Evolutionary conservation across 2,797 vertebrate species (phyloP).

Genomic region (Potorous gilbertii): DNA sequence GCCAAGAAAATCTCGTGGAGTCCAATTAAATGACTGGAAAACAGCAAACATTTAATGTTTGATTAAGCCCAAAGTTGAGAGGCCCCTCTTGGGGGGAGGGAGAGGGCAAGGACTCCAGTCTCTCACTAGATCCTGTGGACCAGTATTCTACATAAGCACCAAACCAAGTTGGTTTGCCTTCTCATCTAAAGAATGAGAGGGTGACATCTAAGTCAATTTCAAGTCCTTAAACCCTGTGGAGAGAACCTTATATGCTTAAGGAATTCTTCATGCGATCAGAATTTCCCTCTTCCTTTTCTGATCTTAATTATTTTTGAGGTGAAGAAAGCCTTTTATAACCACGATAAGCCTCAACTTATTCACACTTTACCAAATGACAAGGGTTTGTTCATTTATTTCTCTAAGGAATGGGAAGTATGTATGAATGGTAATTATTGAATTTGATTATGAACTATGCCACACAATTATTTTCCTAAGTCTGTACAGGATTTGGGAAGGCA

Average conservation of each 20-base stretch:
- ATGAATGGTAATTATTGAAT: not conserved
- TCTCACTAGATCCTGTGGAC: not conserved
- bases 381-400: not conserved
- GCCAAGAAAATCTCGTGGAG: not conserved
- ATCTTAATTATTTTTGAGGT: not conserved
- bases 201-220: not conserved
- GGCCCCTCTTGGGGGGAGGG: not conserved
- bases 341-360: not conserved
- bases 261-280: not conserved
- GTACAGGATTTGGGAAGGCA: not conserved
- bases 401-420: not conserved
- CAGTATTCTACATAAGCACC: not conserved
- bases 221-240: not conserved
- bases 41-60: not conserved
- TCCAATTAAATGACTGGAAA: not conserved
- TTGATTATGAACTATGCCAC: not conserved
- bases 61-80: not conserved
- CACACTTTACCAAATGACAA: not conserved
- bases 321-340: not conserved
- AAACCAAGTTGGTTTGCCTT: not conserved
- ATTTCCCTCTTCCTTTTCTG: not conserved
- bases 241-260: not conserved
- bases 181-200: not conserved
- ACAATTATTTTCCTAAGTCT: not conserved
- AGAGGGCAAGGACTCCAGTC: not conserved